Conservation (phyloP, 2,797 vertebrate species). For the Champsocephalus esox region DNA sequence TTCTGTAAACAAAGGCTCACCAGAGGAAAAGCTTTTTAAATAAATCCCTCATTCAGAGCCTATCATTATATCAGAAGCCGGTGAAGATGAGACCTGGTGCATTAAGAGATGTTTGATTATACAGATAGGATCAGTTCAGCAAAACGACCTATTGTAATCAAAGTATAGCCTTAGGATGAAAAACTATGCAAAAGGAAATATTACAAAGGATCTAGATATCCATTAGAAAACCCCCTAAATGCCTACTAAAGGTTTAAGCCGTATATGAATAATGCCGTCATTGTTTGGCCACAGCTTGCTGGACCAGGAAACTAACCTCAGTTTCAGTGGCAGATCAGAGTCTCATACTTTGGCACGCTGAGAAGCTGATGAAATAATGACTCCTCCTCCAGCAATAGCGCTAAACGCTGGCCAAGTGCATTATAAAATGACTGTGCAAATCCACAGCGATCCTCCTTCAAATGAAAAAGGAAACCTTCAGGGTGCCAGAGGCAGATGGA, state of each 20-base stretch:
- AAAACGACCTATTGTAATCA: background rate
- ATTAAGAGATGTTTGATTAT: conserved; percentile 19
- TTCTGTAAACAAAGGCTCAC: background rate
- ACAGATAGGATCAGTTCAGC: background rate
- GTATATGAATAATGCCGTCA: conserved; percentile 9
- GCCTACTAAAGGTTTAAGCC: background rate
- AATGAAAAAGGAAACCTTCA: conserved; percentile 29
- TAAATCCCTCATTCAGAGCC: conserved; percentile 8
- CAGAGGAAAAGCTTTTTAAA: conserved; percentile 5
- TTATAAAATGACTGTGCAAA: conserved; percentile 39
- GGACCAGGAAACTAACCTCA: conserved; percentile 75
- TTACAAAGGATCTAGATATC: background rate
- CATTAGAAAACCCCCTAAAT: conserved; percentile 20
- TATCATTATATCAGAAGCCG: conserved; percentile 4
- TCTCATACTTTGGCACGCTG: conserved; percentile 64
- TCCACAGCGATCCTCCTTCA: conserved; percentile 49
- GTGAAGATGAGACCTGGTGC: conserved; percentile 4
- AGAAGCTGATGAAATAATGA: conserved; percentile 62
- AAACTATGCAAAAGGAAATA: background rate
- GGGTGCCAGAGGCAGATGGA: background rate
- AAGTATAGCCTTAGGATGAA: background rate
- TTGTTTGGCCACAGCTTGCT: conserved; percentile 21
- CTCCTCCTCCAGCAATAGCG: conserved; percentile 49
- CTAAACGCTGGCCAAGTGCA: conserved; percentile 50
- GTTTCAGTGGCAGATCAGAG: conserved; percentile 68